Evolutionary conservation across 1,140 invertebrate species (phyloP), one percentile per base, ranked within the genome.

Genomic region (Trachymyrmex septentrionalis): DNA sequence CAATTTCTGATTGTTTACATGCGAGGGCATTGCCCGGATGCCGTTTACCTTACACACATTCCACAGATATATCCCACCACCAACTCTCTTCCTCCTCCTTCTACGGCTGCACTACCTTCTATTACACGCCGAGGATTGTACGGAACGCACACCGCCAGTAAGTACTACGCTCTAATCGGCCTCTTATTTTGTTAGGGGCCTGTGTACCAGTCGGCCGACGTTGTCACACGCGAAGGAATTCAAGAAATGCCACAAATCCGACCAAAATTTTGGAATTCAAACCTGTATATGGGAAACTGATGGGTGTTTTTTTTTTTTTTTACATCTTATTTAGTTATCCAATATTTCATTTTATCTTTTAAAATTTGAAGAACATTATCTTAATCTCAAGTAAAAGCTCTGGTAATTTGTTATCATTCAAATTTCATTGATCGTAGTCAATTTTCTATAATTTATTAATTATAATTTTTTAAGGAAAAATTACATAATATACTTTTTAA

Each of bases 11-110:
- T 94, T 95, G 94, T 95, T 95, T 95, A 95, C 94, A 95, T 94
- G 91, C 91, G 94, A 95, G 94, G 94, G 92, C 94, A 94, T 95
- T 95, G 94, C 94, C 94, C 94, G 92, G 92, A 95, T 94, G 93
- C 93, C 93, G 91, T 92, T 94, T 95, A 94, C 93, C 91, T 92
- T 93, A 94, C 91, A 86, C 92, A 92, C 92, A 94, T 93, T 93
- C 93, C 92, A 88, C 92, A 88, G 85, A 87, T 89, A 76, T 90
- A 53, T 77, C 71, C 88, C 85, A 91, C 87, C 38, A 69, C 34
- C 64, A n/a, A 10, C 14, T 16, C 38, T 44, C 38, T 4, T 30
- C 38, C 90, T 80, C 88, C 86, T 89, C 86, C 86, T 88, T 57
- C 75, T 73, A 86, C 71, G 7, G 21, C 69, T 30, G 34, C 64